Evolutionary conservation across 2,797 vertebrate species (phyloP).

Genomic region (Sciaenops ocellatus): DNA sequence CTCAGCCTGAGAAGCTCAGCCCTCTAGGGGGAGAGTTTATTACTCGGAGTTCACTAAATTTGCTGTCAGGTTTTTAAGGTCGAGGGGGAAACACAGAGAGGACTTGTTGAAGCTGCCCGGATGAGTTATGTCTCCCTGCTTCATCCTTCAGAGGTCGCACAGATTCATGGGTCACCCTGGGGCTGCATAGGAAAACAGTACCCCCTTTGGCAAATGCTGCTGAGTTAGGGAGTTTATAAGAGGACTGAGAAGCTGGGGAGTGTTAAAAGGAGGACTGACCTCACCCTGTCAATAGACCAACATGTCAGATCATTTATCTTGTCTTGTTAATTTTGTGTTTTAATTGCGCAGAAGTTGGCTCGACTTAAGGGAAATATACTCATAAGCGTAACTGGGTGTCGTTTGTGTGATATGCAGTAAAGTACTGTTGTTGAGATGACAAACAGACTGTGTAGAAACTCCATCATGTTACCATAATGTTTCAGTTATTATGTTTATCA

Average conservation of each 20-base stretch:
- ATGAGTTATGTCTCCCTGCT: constrained; percentile 76
- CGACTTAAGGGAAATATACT: not conserved
- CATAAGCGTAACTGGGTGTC: not conserved
- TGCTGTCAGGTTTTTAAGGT: constrained; percentile 76
- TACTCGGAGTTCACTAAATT: constrained; percentile 75
- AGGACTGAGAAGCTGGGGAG: constrained; percentile 34
- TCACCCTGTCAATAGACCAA: constrained; percentile 33
- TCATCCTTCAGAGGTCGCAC: constrained; percentile 72
- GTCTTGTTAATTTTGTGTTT: constrained; percentile 37
- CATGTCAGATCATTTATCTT: constrained; percentile 36
- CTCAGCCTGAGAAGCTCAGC: constrained; percentile 54
- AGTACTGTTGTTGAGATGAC: constrained; percentile 4
- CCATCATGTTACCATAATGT: not conserved
- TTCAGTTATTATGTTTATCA: constrained; percentile 13
- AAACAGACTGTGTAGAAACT: not conserved
- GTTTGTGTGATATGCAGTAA: not conserved
- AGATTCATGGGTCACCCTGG: constrained; percentile 76
- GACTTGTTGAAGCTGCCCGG: constrained; percentile 79
- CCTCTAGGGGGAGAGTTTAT: constrained; percentile 71
- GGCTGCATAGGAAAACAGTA: constrained; percentile 68
- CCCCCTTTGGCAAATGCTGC: constrained; percentile 63
- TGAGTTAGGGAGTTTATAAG: constrained; percentile 60
- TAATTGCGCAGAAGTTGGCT: constrained; percentile 7
- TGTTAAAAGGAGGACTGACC: constrained; percentile 55
- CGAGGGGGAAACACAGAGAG: constrained; percentile 61